These are phyloP conservation scores for Nomada ruficornis DNA, from an alignment of 2,888 invertebrate species.

Conservation along the genomic window DNA sequence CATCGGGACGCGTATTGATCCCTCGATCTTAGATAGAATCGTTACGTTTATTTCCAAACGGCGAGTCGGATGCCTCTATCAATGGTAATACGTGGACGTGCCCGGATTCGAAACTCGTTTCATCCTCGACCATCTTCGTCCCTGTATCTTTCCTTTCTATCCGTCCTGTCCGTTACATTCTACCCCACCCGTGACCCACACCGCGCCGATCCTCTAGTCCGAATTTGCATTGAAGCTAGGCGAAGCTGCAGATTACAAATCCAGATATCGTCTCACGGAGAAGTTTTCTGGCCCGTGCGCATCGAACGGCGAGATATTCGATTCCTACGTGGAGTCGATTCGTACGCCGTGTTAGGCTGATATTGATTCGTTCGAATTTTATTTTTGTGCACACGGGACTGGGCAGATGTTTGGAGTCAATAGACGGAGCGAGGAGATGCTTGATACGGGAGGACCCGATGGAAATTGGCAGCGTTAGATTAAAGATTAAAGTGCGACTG, in stretches of 20 bases:
- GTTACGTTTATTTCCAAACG: constrained; percentile 70
- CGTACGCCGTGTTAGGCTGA: no score
- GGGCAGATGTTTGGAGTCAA: no score
- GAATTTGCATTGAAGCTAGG: constrained; percentile 67
- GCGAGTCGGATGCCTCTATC: constrained; percentile 60
- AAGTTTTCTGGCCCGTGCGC: constrained; percentile 12
- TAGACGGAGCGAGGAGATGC: no score
- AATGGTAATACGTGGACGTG: constrained; percentile 75
- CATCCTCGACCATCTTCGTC: constrained; percentile 50
- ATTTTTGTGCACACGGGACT: no score
- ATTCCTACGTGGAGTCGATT: neutral
- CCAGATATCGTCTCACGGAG: constrained; percentile 32
- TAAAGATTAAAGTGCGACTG: no score
- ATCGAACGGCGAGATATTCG: constrained; percentile 46
- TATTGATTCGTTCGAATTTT: no score
- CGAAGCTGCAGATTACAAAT: constrained; percentile 68
- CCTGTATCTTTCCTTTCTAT: constrained; percentile 13
- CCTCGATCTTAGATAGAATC: constrained; percentile 68
- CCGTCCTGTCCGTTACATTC: constrained; percentile 17
- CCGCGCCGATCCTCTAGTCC: constrained; percentile 2
- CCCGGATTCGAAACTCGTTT: constrained; percentile 69
- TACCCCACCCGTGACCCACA: neutral
- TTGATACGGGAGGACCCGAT: no score
- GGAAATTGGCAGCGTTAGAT: no score
- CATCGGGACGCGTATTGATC: constrained; percentile 66